These are phyloP conservation scores for Botrylloides violaceus DNA, from an alignment of 23 tunicate genomes.

Conservation along the genomic window DNA sequence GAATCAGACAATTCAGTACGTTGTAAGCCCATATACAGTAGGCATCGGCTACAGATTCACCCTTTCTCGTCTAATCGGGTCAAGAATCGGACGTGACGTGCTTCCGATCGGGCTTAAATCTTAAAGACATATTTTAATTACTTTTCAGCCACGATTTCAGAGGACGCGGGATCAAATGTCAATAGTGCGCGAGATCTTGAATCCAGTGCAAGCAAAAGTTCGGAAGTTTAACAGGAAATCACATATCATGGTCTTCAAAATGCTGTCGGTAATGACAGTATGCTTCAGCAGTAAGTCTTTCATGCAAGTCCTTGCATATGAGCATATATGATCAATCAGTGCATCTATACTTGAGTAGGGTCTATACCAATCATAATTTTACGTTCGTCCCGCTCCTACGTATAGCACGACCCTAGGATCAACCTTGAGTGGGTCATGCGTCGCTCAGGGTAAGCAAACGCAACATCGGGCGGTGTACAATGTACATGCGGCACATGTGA, in stretches of 20 bases:
- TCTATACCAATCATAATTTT: too few species aligned
- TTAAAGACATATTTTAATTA: too few species aligned
- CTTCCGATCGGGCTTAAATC: too few species aligned
- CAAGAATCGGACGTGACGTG: too few species aligned
- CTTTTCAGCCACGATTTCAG: conserved; percentile 20
- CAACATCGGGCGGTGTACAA: too few species aligned
- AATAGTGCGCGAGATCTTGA: conserved; percentile 9
- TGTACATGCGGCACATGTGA: too few species aligned
- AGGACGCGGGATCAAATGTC: conserved; percentile 17
- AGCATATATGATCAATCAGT: too few species aligned
- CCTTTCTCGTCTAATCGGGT: too few species aligned
- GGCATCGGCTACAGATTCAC: too few species aligned
- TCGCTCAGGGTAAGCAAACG: neutral
- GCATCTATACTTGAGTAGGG: too few species aligned
- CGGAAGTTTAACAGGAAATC: neutral
- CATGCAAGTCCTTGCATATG: neutral
- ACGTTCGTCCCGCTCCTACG: too few species aligned
- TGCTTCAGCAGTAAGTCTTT: conserved; percentile 39
- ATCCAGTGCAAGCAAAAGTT: conserved; percentile 3
- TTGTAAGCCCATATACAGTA: neutral
- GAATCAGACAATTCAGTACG: conserved; percentile 4
- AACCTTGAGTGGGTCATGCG: neutral
- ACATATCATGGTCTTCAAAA: conserved; percentile 40
- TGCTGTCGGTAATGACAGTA: conserved; percentile 61
- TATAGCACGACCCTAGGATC: too few species aligned